Base-by-base conservation (phyloP, 2,113 vertebrate genomes). In the Columba janthina region DNA sequence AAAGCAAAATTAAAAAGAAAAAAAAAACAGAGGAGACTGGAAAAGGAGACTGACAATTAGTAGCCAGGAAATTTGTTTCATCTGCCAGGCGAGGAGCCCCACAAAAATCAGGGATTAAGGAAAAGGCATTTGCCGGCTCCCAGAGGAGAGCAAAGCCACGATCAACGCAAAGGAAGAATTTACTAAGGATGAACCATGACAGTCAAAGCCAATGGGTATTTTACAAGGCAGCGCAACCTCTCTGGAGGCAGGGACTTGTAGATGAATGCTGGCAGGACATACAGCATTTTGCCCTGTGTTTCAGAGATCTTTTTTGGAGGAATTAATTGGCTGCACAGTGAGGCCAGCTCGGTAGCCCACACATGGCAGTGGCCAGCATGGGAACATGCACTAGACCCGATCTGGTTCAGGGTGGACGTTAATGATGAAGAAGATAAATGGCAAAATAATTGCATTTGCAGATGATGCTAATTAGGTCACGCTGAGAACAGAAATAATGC, bases 51-150 rank as follows among this genome's bases (percentile, higher is more conserved):
- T 86, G 78, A 96, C 88, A 95, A 96, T 97, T 94, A 96, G 85
- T 82, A 96, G 74, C 95, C 95, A 93, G 94, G 87, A 97, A 97
- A 97, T 96, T 94, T 6, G 16, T 95, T 96, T 97, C 89, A 84
- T 95, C 85, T n/a, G 17, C 48, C 70, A 46, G 64, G 56, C 54
- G 10, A 79, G 31, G 82, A 87, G 77, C 6, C 2, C 76, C 78
- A 96, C 88, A 96, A 86, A 95, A 93, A 57, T 34, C 1, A 2
- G 56, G 89, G 94, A 97, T 96, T 95, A 93, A 94, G 93, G 42
- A 87, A 94, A 91, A 96, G 71, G 62, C 62, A 81, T 95, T 94
- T 92, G 88, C 73, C 38, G 29, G 70, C 29, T 94, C 95, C 83
- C 36, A 0, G 89, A 83, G 84, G 95, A 87, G 24, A 89, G 75